Evolutionary conservation across 2,797 vertebrate species (phyloP), one percentile per base, ranked within the genome.

Genomic region (Borostomias antarcticus): DNA sequence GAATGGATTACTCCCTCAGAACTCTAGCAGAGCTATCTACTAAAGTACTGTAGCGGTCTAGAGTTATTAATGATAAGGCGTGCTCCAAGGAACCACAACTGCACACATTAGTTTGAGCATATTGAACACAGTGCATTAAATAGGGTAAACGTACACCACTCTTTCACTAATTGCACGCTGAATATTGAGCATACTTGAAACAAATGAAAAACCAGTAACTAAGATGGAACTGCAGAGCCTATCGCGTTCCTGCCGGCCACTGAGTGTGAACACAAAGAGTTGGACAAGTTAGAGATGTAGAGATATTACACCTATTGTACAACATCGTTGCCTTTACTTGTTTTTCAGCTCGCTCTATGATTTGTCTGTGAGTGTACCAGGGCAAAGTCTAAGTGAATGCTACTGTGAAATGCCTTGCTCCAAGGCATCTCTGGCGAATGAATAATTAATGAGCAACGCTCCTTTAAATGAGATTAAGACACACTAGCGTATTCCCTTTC

Each of bases 401-500:
- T 69, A 71, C 1, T n/a, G 65, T 28, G 66, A 76, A 50, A 59
- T 2, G 2, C 62, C 47, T 65, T 45, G 70, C 75, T 68, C 72
- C 43, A 73, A 74, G 82, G 86, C 82, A 63, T 73, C 60, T 65
- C 60, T 65, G 66, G 75, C 58, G 45, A 78, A 89, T 90, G 83
- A 86, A 90, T 90, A 86, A 78, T 86, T 86, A 84, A 88, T 86
- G 68, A 82, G 84, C 81, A 74, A 82, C 77, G 79, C 70, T 83
- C 73, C 74, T 82, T 87, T 88, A 83, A 90, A 90, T 78, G 79
- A 80, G 86, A 88, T 87, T 84, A 87, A 87, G 84, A 87, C 79
- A 82, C 78, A 89, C 77, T 75, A 77, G 83, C 84, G 83, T 83
- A 82, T 85, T 86, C 82, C 67, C 77, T 69, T 83, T 85, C 82